These are phyloP conservation scores for Semicossyphus pulcher DNA, from an alignment of 2,113 vertebrate genomes.

Conservation along the genomic window DNA sequence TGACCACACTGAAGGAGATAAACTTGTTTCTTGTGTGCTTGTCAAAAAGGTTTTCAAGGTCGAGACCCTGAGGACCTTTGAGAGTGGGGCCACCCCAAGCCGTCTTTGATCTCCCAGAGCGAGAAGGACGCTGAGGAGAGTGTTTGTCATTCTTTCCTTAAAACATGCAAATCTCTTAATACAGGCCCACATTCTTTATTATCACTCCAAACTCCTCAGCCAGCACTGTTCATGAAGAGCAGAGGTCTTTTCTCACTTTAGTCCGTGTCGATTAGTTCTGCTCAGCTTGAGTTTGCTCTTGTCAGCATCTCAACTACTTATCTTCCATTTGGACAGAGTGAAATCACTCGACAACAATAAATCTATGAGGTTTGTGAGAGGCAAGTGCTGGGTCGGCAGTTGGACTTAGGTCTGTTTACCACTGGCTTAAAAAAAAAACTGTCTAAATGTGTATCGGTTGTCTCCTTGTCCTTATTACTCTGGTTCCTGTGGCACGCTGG, in stretches of 20 bases:
- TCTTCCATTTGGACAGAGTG: conserved; percentile 44
- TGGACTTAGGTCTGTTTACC: conserved; percentile 40
- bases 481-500: conserved; percentile 16
- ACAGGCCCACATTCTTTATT: conserved; percentile 28
- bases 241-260: conserved; percentile 37
- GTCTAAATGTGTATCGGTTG: not conserved
- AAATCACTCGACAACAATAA: conserved; percentile 52
- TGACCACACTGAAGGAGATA: conserved; percentile 45
- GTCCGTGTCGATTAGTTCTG: conserved; percentile 35
- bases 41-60: conserved; percentile 66
- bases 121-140: conserved; percentile 15
- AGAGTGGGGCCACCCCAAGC: conserved; percentile 59
- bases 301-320: conserved; percentile 52
- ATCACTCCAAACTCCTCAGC: not conserved
- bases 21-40: conserved; percentile 60
- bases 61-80: conserved; percentile 41
- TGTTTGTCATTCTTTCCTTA: conserved; percentile 48
- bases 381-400: conserved; percentile 11
- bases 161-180: conserved; percentile 69
- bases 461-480: conserved; percentile 34
- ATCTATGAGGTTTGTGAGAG: conserved; percentile 40
- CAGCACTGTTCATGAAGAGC: not conserved
- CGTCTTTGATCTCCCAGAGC: conserved; percentile 53
- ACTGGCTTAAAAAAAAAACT: not conserved
- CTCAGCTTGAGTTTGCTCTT: conserved; percentile 36